Evolutionary conservation across 2,113 vertebrate species (phyloP).

Genomic region (Chionomys nivalis): DNA sequence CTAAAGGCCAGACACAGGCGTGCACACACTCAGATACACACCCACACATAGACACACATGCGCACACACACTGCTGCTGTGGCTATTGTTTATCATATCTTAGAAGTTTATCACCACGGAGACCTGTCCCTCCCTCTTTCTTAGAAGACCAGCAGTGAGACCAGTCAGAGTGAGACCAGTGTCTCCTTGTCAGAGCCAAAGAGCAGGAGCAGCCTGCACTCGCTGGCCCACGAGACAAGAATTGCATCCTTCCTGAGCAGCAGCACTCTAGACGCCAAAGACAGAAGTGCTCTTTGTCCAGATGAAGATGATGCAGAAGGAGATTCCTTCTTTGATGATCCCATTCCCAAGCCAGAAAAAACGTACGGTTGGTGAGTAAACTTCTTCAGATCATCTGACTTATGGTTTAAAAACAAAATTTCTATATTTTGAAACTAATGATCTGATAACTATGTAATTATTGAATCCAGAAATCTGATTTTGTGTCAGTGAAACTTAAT

Average conservation of each 20-base stretch:
- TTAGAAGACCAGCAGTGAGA: conserved; percentile 82
- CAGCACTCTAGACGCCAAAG: conserved; percentile 71
- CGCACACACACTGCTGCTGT: accelerated
- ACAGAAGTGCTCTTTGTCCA: conserved; percentile 74
- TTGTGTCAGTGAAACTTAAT: neutral
- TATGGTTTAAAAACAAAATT: neutral
- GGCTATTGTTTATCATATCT: neutral
- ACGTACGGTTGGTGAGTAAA: conserved; percentile 90
- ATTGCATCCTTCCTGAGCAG: conserved; percentile 73
- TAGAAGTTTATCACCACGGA: neutral
- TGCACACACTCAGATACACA: neutral
- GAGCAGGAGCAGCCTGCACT: conserved; percentile 82
- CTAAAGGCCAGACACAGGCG: neutral
- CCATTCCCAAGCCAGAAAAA: conserved; percentile 92
- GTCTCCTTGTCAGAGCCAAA: conserved; percentile 80
- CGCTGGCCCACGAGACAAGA: conserved; percentile 77
- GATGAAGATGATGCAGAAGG: conserved; percentile 88
- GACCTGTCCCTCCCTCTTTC: neutral
- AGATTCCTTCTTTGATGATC: conserved; percentile 98
- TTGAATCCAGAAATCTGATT: neutral
- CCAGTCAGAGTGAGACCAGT: conserved; percentile 81
- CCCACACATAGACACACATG: neutral
- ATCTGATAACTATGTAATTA: neutral
- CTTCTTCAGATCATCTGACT: neutral
- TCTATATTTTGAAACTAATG: neutral